These are phyloP conservation scores for Nomada ferruginata DNA, from an alignment of 2,888 invertebrate species.

Conservation along the genomic window DNA sequence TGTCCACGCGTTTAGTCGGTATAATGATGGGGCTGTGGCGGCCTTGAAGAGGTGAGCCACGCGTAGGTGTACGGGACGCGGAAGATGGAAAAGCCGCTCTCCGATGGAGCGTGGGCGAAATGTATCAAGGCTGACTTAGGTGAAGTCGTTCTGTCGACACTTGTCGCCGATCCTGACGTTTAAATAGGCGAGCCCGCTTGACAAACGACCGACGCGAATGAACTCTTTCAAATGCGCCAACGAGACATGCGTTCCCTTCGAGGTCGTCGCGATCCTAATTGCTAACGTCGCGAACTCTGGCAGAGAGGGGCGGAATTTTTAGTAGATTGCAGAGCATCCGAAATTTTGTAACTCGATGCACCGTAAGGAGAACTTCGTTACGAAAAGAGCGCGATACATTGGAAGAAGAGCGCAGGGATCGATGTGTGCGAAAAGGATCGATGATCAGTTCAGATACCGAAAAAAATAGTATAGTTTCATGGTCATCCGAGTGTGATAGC, in stretches of 20 bases:
- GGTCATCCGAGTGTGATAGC: no score
- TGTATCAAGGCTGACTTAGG: slow-evolving; percentile 78
- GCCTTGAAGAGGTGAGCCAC: slow-evolving; percentile 76
- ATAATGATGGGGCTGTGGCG: slow-evolving; percentile 70
- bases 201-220: slow-evolving; percentile 70
- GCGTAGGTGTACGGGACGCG: slow-evolving; percentile 82
- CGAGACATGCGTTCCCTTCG: slow-evolving; percentile 35
- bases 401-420: not conserved
- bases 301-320: no score
- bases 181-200: slow-evolving; percentile 68
- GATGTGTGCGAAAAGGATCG: not conserved
- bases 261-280: slow-evolving; percentile 6
- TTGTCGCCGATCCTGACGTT: slow-evolving; percentile 72
- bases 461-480: no score
- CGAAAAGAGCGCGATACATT: no score
- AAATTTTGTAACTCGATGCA: not conserved
- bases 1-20: slow-evolving; percentile 42
- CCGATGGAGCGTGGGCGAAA: slow-evolving; percentile 78
- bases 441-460: no score
- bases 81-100: slow-evolving; percentile 82
- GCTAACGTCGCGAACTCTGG: no score
- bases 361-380: not conserved
- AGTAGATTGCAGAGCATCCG: not conserved
- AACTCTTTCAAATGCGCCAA: slow-evolving; percentile 52
- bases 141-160: slow-evolving; percentile 69